A percentile compares a stretch with the other conserved stretches of the same genome.
phyloP scores from a whole-genome alignment of 2,797 vertebrate genomes.

The Erpetoichthys calabaricus region DNA sequence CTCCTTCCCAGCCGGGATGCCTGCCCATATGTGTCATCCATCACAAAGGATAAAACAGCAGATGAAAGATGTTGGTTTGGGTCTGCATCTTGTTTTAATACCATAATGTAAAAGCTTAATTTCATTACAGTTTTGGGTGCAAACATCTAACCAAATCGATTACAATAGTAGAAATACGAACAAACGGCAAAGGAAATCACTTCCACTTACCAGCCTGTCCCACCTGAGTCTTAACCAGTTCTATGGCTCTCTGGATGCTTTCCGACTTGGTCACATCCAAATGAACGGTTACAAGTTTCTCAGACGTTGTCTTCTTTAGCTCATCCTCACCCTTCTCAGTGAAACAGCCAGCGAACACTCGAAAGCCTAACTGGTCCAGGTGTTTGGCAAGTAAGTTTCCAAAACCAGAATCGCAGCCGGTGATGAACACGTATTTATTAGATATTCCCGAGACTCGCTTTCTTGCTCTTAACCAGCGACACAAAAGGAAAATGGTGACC shows the following conservation, averaged over 20 bases:
- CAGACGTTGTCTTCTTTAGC: conserved; percentile 45
- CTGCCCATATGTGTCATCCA: no score
- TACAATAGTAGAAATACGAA: no score
- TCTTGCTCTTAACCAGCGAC: conserved; percentile 45
- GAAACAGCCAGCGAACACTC: conserved; percentile 47
- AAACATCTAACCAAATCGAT: no score
- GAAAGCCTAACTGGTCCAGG: conserved; percentile 45
- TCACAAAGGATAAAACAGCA: no score
- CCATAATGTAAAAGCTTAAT: no score
- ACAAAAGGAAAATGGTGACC: conserved; percentile 35
- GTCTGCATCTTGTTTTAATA: no score
- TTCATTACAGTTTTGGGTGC: no score
- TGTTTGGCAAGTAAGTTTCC: conserved; percentile 44
- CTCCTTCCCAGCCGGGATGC: no score
- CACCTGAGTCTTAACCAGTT: conserved; percentile 37
- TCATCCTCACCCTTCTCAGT: conserved; percentile 52
- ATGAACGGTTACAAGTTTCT: conserved; percentile 32
- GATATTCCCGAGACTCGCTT: conserved; percentile 37
- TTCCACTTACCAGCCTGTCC: conserved; percentile 31
- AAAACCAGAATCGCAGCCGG: conserved; percentile 53
- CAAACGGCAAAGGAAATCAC: no score
- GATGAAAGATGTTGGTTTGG: no score
- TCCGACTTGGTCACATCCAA: conserved; percentile 44
- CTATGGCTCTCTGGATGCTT: conserved; percentile 36
- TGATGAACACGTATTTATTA: conserved; percentile 52